A percentile compares a stretch with the other conserved stretches of the same genome.
These are phyloP conservation scores for Passer domesticus DNA, from an alignment of 2,113 vertebrate genomes.

Conservation along the genomic window DNA sequence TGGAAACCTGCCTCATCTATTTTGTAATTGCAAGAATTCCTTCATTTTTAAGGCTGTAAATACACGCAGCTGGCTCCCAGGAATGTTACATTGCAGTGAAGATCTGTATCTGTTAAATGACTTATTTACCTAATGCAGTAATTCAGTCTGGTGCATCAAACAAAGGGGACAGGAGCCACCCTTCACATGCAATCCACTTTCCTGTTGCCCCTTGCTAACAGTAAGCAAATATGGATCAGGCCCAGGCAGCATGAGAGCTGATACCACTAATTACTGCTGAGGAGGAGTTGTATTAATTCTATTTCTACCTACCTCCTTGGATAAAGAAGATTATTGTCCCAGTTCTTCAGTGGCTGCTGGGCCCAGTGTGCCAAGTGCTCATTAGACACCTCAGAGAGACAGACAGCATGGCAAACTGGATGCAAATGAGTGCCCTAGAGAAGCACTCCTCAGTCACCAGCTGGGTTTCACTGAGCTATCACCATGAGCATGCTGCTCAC, in stretches of 20 bases:
- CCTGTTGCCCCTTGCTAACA: neutral
- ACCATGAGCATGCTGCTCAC: neutral
- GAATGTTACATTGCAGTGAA: neutral
- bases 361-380: neutral
- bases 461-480: neutral
- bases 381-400: neutral
- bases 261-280: neutral
- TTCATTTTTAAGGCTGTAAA: neutral
- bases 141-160: neutral
- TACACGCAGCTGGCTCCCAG: neutral
- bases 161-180: neutral
- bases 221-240: neutral
- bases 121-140: neutral
- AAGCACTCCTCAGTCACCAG: neutral
- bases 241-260: neutral
- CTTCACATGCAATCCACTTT: neutral
- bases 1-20: neutral
- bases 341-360: neutral
- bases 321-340: neutral
- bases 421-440: neutral
- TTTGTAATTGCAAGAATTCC: neutral
- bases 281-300: neutral
- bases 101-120: neutral
- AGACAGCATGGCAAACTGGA: neutral
- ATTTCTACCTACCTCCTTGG: slow-evolving; percentile 1